Evolutionary conservation across 1,140 invertebrate genomes (phyloP).

Genomic region (Euura saliciscinereae): DNA sequence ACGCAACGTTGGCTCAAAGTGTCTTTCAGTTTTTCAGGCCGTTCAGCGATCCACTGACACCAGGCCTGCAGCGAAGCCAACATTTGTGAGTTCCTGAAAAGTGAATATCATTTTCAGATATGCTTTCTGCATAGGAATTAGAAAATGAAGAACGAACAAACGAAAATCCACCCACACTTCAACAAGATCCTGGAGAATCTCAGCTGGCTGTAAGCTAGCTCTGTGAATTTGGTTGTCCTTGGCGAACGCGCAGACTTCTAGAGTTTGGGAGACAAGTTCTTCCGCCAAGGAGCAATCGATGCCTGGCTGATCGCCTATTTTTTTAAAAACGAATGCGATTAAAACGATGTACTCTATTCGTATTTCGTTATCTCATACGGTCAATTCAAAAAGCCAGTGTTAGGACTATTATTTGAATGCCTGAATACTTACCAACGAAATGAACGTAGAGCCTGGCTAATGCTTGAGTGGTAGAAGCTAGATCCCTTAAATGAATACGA

Average conservation of each 20-base stretch:
- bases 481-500: conserved; percentile 66
- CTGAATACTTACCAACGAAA: conserved; percentile 58
- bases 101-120: conserved; percentile 13
- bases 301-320: conserved; percentile 39
- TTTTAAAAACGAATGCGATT: conserved; percentile 1
- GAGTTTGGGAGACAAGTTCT: conserved; percentile 45
- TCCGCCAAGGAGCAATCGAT: conserved; percentile 40
- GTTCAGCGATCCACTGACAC: conserved; percentile 65
- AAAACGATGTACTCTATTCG: conserved; percentile 10
- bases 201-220: conserved; percentile 45
- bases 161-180: conserved; percentile 53
- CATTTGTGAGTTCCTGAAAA: conserved; percentile 70
- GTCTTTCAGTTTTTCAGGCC: conserved; percentile 47
- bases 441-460: conserved; percentile 66
- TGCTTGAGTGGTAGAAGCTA: conserved; percentile 68
- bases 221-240: conserved; percentile 47
- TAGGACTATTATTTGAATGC: background rate
- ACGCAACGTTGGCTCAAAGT: conserved; percentile 45
- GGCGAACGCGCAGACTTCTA: conserved; percentile 53
- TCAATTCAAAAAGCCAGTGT: no score
- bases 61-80: conserved; percentile 72
- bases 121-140: no score
- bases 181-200: conserved; percentile 49
- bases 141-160: no score
- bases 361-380: no score